Conservation (phyloP, 2,888 invertebrate species). For the Matsumyia berberina region DNA sequence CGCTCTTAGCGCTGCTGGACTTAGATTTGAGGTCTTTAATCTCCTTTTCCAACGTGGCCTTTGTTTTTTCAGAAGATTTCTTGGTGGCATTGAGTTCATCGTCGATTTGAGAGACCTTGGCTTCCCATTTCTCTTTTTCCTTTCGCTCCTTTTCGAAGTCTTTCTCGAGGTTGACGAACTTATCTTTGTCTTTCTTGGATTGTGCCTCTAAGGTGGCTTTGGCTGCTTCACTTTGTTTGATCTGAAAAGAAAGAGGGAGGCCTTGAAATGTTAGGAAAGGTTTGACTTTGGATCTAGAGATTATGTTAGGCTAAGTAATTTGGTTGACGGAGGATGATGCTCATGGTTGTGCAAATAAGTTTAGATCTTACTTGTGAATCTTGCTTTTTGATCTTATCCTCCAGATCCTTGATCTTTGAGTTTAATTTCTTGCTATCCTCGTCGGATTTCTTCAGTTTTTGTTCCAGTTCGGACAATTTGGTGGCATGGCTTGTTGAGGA, state of each 20-base stretch:
- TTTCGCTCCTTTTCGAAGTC: constrained; percentile 88
- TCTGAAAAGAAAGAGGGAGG: constrained; percentile 77
- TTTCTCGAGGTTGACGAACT: constrained; percentile 86
- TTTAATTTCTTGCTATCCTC: constrained; percentile 88
- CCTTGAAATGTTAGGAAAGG: neutral
- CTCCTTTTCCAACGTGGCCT: constrained; percentile 90
- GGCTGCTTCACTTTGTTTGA: constrained; percentile 85
- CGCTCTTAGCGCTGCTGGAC: constrained; percentile 84
- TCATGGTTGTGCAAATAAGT: too few species aligned
- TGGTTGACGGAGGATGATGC: too few species aligned
- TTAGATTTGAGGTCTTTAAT: constrained; percentile 91
- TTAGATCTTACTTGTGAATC: constrained; percentile 83
- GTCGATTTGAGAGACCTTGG: constrained; percentile 87
- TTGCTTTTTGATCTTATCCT: constrained; percentile 85
- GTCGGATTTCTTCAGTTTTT: constrained; percentile 88
- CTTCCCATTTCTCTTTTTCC: constrained; percentile 88
- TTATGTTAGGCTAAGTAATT: too few species aligned
- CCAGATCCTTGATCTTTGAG: constrained; percentile 85
- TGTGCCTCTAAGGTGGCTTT: constrained; percentile 84
- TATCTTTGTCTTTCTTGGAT: constrained; percentile 84
- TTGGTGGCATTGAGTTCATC: constrained; percentile 86
- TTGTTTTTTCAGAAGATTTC: constrained; percentile 88
- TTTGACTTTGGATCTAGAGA: neutral
- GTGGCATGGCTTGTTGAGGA: constrained; percentile 84
- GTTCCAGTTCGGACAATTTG: constrained; percentile 88